Percentiles rank a stretch among this genome's conserved stretches.
Evolutionary conservation across 2,113 vertebrate genomes (phyloP).

Genomic region (Casuarius casuarius): DNA sequence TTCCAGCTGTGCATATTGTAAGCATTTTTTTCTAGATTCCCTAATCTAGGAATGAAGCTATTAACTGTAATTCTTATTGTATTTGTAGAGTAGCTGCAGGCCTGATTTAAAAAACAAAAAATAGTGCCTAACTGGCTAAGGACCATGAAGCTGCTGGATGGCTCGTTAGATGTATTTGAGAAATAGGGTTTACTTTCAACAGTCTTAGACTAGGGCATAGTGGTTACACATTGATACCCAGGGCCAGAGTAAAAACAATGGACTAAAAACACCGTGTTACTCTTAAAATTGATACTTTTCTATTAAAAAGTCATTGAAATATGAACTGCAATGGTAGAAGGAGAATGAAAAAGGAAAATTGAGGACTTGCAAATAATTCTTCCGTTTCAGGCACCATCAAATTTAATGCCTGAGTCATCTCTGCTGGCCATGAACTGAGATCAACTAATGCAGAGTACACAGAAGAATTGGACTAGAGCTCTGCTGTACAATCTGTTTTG

Average conservation of each 20-base stretch:
- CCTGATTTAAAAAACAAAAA: neutral
- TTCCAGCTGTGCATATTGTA: neutral
- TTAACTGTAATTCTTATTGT: neutral
- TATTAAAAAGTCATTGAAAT: conserved; percentile 38
- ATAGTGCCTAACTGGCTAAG: neutral
- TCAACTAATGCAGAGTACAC: neutral
- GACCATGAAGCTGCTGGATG: neutral
- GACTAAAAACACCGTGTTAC: neutral
- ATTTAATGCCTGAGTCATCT: neutral
- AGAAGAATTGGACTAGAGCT: neutral
- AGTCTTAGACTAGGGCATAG: neutral
- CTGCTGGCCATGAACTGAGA: neutral
- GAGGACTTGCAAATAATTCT: conserved; percentile 1
- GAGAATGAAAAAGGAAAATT: neutral
- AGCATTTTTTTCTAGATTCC: neutral
- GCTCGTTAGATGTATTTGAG: conserved; percentile 1
- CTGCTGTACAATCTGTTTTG: neutral
- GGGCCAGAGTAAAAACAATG: neutral
- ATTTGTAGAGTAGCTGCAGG: neutral
- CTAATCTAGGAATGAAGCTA: neutral
- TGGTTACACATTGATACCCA: neutral
- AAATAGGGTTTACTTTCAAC: conserved; percentile 10
- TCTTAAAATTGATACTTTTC: conserved; percentile 7
- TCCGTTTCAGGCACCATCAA: neutral
- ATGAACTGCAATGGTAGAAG: neutral